Conservation (phyloP, 2,797 vertebrate genomes). For the Pseudochaenichthys georgianus region DNA sequence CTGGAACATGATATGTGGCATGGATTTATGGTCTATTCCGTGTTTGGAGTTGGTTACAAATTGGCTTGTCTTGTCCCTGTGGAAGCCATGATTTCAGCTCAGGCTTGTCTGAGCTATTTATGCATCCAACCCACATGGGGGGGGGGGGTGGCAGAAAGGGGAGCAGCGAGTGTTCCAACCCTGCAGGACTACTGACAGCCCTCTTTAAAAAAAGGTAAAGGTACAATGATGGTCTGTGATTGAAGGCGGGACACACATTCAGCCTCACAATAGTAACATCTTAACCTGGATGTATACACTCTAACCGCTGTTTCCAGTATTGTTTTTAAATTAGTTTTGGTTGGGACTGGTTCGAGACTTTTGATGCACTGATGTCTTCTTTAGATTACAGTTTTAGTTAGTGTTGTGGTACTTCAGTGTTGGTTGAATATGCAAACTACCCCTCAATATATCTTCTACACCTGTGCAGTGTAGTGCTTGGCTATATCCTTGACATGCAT, state of each 20-base stretch:
- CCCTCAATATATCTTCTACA: background rate
- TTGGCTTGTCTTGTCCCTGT: slow-evolving; percentile 30
- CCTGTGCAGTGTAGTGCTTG: background rate
- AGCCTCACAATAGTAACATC: slow-evolving; percentile 1
- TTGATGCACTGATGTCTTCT: background rate
- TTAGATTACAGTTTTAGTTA: background rate
- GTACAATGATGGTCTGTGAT: slow-evolving; percentile 8
- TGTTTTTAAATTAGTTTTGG: background rate
- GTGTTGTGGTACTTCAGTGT: background rate
- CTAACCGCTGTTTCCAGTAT: background rate
- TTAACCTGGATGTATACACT: background rate
- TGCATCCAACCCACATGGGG: slow-evolving; percentile 21
- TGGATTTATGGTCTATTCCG: background rate
- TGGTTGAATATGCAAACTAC: background rate
- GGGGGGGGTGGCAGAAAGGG: slow-evolving; percentile 17
- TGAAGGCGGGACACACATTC: background rate
- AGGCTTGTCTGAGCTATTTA: slow-evolving; percentile 29
- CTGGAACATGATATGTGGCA: no score
- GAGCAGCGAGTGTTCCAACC: slow-evolving; percentile 9
- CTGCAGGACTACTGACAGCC: slow-evolving; percentile 8
- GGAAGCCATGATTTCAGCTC: slow-evolving; percentile 65
- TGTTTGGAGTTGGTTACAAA: slow-evolving; percentile 15
- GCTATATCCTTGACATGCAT: background rate
- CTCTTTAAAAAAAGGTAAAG: background rate
- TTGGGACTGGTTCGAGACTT: background rate